phyloP scores from a whole-genome alignment of 2,797 vertebrate genomes.

The Carcharodon carcharias region DNA sequence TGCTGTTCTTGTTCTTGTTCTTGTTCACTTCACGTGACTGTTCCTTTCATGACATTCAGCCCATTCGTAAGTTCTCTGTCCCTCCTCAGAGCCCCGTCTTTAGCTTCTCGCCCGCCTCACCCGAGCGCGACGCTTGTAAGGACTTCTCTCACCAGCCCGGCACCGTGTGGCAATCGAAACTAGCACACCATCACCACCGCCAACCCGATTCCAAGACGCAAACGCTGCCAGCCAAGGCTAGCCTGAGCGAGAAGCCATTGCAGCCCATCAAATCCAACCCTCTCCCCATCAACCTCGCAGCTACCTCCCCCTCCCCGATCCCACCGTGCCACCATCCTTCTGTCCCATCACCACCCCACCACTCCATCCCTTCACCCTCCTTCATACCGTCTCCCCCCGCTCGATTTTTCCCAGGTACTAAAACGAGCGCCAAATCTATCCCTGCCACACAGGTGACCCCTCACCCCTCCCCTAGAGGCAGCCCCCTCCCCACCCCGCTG shows the following conservation, averaged over 20 bases:
- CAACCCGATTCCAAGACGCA: constrained; percentile 74
- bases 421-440: constrained; percentile 74
- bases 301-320: constrained; percentile 54
- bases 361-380: constrained; percentile 65
- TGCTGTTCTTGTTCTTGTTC: constrained; percentile 24
- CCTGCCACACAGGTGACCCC: constrained; percentile 77
- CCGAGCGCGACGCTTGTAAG: constrained; percentile 43
- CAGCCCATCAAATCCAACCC: constrained; percentile 75
- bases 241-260: constrained; percentile 72
- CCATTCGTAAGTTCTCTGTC: constrained; percentile 38
- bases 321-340: constrained; percentile 49
- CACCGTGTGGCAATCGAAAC: constrained; percentile 49
- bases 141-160: constrained; percentile 45
- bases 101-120: constrained; percentile 73
- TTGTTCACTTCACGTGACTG: background rate
- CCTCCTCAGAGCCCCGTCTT: constrained; percentile 65
- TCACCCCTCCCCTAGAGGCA: constrained; percentile 67
- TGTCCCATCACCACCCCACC: constrained; percentile 58
- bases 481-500: constrained; percentile 79
- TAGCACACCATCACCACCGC: constrained; percentile 53
- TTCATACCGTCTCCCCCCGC: constrained; percentile 63
- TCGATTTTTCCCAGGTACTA: constrained; percentile 71
- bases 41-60: background rate
- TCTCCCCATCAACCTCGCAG: constrained; percentile 53
- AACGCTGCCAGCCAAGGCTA: constrained; percentile 72